These are phyloP conservation scores for Cariama cristata DNA, from an alignment of 2,113 vertebrate genomes.

Conservation along the genomic window DNA sequence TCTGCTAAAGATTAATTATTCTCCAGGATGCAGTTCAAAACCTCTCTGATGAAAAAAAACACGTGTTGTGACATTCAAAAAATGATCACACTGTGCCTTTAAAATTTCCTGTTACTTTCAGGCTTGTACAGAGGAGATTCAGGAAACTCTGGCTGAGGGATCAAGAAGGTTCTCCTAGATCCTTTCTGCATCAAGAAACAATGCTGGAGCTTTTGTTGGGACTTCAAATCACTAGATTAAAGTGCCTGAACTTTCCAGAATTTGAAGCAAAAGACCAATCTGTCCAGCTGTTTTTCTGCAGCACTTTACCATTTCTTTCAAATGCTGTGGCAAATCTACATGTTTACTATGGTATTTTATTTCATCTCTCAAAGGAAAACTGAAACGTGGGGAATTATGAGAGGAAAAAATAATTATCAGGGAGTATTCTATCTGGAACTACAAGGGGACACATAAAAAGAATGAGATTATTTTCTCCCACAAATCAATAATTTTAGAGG, in stretches of 20 bases:
- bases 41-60: background rate
- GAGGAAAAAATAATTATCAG: background rate
- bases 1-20: background rate
- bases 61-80: background rate
- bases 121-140: background rate
- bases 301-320: background rate
- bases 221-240: background rate
- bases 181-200: background rate
- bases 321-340: background rate
- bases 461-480: background rate
- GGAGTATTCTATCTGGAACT: background rate
- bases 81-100: background rate
- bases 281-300: background rate
- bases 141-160: background rate
- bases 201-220: background rate
- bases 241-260: background rate
- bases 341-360: background rate
- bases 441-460: background rate
- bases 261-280: background rate
- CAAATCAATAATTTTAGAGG: background rate
- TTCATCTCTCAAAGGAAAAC: background rate
- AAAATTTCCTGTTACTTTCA: background rate
- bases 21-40: background rate
- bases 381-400: background rate
- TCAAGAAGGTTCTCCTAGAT: background rate